These are phyloP conservation scores for Drosophila paramelanica DNA, from an alignment of 2,888 invertebrate species.

Conservation along the genomic window DNA sequence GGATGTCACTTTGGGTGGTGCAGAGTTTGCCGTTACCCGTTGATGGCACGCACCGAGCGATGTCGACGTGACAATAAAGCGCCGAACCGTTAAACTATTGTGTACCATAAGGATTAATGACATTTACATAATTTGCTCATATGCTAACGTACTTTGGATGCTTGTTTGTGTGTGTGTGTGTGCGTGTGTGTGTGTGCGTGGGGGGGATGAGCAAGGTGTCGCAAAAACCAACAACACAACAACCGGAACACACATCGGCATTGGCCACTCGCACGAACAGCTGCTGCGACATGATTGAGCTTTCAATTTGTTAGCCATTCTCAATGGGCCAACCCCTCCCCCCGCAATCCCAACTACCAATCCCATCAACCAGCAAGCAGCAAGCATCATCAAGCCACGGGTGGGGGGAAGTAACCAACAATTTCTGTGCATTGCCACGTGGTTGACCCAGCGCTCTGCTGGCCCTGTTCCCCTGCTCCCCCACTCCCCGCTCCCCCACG, in stretches of 20 bases:
- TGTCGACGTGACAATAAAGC: conserved; percentile 81
- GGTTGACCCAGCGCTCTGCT: conserved; percentile 21
- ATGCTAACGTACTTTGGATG: conserved; percentile 41
- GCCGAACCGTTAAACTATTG: conserved; percentile 81
- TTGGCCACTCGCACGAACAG: conserved; percentile 74
- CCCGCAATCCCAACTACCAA: conserved; percentile 8
- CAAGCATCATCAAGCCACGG: conserved; percentile 4
- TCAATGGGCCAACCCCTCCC: conserved; percentile 2
- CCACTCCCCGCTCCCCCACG: background rate
- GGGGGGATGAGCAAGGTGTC: conserved; percentile 14
- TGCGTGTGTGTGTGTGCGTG: conserved; percentile 6
- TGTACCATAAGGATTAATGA: conserved; percentile 81
- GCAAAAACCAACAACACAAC: conserved; percentile 60
- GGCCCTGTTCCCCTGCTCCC: background rate
- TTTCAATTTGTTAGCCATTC: conserved; percentile 75
- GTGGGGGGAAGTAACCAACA: conserved; percentile 25
- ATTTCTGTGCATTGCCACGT: conserved; percentile 60
- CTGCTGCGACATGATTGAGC: conserved; percentile 81
- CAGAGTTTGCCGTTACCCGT: conserved; percentile 49
- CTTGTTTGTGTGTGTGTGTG: conserved; percentile 21
- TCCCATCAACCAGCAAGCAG: conserved; percentile 21
- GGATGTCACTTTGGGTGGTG: conserved; percentile 35
- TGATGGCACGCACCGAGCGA: conserved; percentile 56
- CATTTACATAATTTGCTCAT: conserved; percentile 80
- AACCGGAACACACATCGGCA: conserved; percentile 44